Evolutionary conservation across 2,888 invertebrate genomes (phyloP), one percentile per base, ranked within the genome.

Genomic region (Alviniconcha strummeri): DNA sequence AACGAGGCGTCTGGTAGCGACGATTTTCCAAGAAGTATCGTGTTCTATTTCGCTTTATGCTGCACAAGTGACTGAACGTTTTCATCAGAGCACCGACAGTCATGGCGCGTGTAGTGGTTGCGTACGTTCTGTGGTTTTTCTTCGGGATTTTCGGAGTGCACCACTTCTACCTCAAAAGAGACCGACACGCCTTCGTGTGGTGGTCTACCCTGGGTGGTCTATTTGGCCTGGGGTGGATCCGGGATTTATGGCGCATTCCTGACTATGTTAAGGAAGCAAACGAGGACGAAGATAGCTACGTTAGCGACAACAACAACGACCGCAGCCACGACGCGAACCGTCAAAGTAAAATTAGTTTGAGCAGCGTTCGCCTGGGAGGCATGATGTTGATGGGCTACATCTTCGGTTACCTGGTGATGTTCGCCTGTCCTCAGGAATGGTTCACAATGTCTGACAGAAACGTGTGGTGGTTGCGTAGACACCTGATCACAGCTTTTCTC

Each of bases 111-210:
- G 92, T 94, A 13, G 91, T 96, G 80, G 92, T 95, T 90, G 96
- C 98, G 0, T 99, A 98, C 92, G 85, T 98, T 1, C 94, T 96
- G 72, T 99, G 98, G 98, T 91, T 98, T 0, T 95, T 97, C 88
- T 97, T 97, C 36, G 99, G 99, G 6, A 94, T 97, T 89, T 96
- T 97, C 89, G 98, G 98, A 0, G 94, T 97, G 7, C 99, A 99
- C 94, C 97, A 98, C 92, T 96, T 98, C 91, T 99, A 99, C 94
- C 94, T 99, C 87, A 95, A 96, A 82, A 95, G 98, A 84, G 97
- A 98, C 93, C 95, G 96, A 54, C 99, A 99, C 90, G 98, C 97
- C 0, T 97, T 98, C 92, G 95, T 98, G 0, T 97, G 97, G 96
- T 97, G 97, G 96, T 96, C 96, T 85, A 97, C 97, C 0, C 94